These are phyloP conservation scores for Sthenelais limicola DNA, from an alignment of 2,888 invertebrate genomes.

Conservation along the genomic window DNA sequence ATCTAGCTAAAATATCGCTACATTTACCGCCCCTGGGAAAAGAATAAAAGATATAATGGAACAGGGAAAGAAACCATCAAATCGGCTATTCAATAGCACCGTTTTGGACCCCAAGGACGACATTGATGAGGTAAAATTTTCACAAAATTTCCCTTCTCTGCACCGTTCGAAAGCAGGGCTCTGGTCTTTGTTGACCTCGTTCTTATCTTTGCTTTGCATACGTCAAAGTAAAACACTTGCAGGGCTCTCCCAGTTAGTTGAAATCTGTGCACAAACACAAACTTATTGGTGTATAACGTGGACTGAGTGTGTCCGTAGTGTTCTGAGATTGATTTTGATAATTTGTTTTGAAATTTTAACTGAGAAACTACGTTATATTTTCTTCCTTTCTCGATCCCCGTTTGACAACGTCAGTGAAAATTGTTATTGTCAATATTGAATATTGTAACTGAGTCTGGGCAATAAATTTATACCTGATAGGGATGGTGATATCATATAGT, in stretches of 20 bases:
- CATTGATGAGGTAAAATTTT: constrained; percentile 51
- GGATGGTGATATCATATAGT: no score
- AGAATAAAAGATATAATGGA: constrained; percentile 50
- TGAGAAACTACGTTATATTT: no score
- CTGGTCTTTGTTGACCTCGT: constrained; percentile 2
- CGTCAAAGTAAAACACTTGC: no score
- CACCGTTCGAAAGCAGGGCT: background rate
- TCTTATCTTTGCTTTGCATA: background rate
- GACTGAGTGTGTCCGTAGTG: no score
- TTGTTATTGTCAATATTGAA: no score
- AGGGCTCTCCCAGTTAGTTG: no score
- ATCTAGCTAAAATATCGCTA: constrained; percentile 19
- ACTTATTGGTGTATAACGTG: background rate
- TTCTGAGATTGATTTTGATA: no score
- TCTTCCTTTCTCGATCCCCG: no score
- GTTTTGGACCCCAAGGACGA: constrained; percentile 63
- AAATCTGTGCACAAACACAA: background rate
- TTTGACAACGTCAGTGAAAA: no score
- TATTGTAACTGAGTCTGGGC: no score
- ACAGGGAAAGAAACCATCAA: constrained; percentile 49
- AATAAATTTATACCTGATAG: no score
- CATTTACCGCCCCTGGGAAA: background rate
- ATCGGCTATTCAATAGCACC: constrained; percentile 57
- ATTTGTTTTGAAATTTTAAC: background rate
- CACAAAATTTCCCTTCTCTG: background rate